These are phyloP conservation scores for Sorex araneus DNA, from an alignment of 2,113 vertebrate genomes.

Conservation along the genomic window DNA sequence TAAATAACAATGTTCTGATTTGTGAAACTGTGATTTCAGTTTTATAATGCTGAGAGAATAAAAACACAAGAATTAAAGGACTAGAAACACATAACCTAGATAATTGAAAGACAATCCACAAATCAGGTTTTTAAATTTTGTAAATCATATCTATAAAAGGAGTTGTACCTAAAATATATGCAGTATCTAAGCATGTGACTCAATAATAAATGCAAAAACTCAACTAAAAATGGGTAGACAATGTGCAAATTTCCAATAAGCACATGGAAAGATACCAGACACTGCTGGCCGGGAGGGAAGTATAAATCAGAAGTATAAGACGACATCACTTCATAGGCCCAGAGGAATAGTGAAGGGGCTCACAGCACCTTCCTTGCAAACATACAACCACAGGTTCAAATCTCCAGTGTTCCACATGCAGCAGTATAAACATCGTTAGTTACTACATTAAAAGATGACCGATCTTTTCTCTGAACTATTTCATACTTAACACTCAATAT, in stretches of 20 bases:
- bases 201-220: slow-evolving; percentile 34
- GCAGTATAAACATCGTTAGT: not conserved
- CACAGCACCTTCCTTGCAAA: no score
- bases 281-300: not conserved
- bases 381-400: no score
- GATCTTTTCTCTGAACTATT: not conserved
- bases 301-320: not conserved
- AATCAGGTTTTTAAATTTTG: not conserved
- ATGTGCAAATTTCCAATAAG: not conserved
- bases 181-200: not conserved
- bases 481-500: not conserved
- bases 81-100: not conserved
- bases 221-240: not conserved
- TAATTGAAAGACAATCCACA: slow-evolving; percentile 4
- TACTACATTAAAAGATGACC: not conserved
- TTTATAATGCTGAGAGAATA: not conserved
- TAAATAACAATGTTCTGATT: not conserved
- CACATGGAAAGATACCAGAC: not conserved
- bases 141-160: slow-evolving; percentile 27
- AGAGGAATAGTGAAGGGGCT: no score
- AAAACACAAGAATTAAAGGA: not conserved
- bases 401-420: no score
- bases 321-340: not conserved
- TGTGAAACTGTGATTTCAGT: slow-evolving; percentile 8
- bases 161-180: not conserved